Base-by-base conservation (phyloP, 2,888 invertebrate species). In the Coelogynopora nodosa region DNA sequence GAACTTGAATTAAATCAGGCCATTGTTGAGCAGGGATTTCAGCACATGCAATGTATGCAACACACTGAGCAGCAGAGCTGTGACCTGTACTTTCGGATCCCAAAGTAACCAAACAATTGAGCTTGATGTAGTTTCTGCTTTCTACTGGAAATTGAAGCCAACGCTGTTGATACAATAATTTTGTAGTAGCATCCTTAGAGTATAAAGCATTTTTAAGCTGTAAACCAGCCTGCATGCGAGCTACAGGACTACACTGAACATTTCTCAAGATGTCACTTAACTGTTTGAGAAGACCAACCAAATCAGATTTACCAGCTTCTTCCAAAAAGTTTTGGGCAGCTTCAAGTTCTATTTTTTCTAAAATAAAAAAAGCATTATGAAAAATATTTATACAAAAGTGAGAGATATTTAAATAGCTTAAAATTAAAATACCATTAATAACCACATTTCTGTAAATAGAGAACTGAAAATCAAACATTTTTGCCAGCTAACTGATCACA, bases 61-160 rank as follows among this genome's bases (percentile, higher is more conserved):
- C 97, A 93, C 99, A 99, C 92, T 99, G 99, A 0, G 99, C 98
- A 2, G 98, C 98, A 85, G 97, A 96, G 90, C 97, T 97, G 0
- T 98, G 99, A 88, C 98, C 93, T 88, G 95, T 95, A 88, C 90
- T 95, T 93, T 99, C 99, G 88, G 99, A 98, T 88, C 99, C 98
- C 89, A 99, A 94, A 13, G 98, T 95, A 89, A 94, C 94, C 90
- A 99, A 93, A 90, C 97, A 96, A 97, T 98, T 98, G 92, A 95
- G 95, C 92, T 99, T 99, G 87, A 99, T 95, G 91, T 95, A 95
- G 89, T 94, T 94, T 91, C 97, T 94, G 82, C 95, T 94, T 86
- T 97, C 97, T 89, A 95, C 95, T 0, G 96, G 95, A 91, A 98
- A 94, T 84, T 94, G 94, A 85, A 98, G 94, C 99, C 99, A 99